These are phyloP conservation scores for Drosophila micromelanica DNA, from an alignment of 1,140 invertebrate species.

Conservation along the genomic window DNA sequence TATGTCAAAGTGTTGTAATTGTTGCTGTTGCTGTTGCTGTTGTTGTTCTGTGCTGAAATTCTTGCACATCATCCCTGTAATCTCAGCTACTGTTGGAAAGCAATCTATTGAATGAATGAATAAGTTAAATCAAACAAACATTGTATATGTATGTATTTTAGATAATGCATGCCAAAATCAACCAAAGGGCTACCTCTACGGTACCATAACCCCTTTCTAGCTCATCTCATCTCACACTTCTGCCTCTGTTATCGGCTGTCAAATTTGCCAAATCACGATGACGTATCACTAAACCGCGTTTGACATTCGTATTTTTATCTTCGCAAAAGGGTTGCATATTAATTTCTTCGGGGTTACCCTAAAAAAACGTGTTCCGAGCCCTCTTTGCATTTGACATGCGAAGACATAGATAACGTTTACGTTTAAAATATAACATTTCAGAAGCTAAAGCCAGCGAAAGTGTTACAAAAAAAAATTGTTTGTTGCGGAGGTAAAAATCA, in stretches of 20 bases:
- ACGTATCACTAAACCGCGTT: conserved; percentile 76
- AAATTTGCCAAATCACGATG: conserved; percentile 81
- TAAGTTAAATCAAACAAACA: conserved; percentile 47
- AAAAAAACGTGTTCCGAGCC: background rate
- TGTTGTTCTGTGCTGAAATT: conserved; percentile 34
- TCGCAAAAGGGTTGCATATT: conserved; percentile 65
- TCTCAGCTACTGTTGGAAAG: conserved; percentile 71
- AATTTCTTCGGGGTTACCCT: conserved; percentile 37
- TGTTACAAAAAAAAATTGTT: background rate
- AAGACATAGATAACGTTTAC: conserved; percentile 1
- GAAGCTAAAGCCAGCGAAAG: background rate
- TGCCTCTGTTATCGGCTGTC: conserved; percentile 65
- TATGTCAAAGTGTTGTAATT: conserved; percentile 66
- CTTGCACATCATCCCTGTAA: conserved; percentile 67
- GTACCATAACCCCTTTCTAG: conserved; percentile 1
- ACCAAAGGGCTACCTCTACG: conserved; percentile 11
- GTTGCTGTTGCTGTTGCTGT: conserved; percentile 29
- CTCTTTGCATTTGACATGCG: conserved; percentile 13
- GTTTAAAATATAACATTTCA: background rate
- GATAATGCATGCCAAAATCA: conserved; percentile 72
- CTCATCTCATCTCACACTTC: background rate
- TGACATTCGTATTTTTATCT: conserved; percentile 62
- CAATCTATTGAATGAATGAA: conserved; percentile 48
- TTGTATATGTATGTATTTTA: conserved; percentile 59
- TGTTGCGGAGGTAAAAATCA: too few species aligned